Conservation (phyloP, 2,888 invertebrate genomes). For the Drosophila trichaetosa region DNA sequence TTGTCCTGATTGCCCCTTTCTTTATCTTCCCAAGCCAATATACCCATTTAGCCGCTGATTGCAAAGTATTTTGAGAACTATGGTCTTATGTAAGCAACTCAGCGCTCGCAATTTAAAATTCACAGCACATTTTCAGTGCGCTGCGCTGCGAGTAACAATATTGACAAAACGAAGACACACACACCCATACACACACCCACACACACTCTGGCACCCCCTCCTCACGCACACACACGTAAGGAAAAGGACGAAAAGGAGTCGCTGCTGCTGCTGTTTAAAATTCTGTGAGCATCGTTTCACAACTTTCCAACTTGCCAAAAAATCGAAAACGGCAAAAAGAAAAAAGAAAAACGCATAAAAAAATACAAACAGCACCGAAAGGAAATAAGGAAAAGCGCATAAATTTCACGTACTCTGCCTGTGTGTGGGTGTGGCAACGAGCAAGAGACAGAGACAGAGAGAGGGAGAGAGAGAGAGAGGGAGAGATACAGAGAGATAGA, state of each 20-base stretch:
- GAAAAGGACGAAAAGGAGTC: conserved; percentile 46
- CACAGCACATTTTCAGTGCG: conserved; percentile 75
- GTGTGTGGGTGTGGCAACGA: conserved; percentile 54
- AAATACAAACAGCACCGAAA: conserved; percentile 28
- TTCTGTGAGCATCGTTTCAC: conserved; percentile 84
- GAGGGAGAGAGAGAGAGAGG: conserved; percentile 1
- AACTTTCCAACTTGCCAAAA: conserved; percentile 83
- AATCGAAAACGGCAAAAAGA: conserved; percentile 67
- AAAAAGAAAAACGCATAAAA: conserved; percentile 25
- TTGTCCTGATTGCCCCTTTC: background rate
- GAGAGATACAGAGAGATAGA: background rate
- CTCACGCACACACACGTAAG: conserved; percentile 5
- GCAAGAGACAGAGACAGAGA: conserved; percentile 3
- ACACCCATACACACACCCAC: conserved; percentile 8
- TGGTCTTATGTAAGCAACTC: conserved; percentile 66
- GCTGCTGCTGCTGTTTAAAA: conserved; percentile 78
- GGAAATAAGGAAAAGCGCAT: conserved; percentile 61
- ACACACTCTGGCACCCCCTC: background rate
- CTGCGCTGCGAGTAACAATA: conserved; percentile 74
- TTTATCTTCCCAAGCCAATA: rapidly evolving
- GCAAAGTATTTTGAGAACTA: conserved; percentile 26
- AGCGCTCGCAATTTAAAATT: conserved; percentile 73
- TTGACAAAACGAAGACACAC: conserved; percentile 65
- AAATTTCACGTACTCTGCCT: conserved; percentile 58
- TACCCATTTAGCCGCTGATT: background rate